Conservation (phyloP, 2,797 vertebrate genomes). For the Macropodus opercularis region DNA sequence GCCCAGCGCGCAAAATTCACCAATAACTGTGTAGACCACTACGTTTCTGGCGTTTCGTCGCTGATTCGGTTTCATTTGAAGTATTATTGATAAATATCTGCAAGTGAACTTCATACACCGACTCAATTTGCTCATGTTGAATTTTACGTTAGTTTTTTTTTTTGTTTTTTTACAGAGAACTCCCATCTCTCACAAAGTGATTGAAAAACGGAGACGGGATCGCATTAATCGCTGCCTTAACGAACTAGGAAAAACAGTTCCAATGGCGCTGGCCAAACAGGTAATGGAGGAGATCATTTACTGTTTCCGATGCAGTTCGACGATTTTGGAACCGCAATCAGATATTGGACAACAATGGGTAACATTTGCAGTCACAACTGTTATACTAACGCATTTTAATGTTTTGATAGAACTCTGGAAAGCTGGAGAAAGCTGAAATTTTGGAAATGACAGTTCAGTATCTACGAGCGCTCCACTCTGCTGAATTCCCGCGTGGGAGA, state of each 20-base stretch:
- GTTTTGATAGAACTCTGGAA: slow-evolving; percentile 89
- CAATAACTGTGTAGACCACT: neutral
- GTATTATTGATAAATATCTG: rapidly evolving
- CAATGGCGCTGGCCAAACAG: slow-evolving; percentile 96
- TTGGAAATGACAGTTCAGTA: slow-evolving; percentile 99
- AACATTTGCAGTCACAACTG: neutral
- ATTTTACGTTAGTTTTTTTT: slow-evolving; percentile 27
- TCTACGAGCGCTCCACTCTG: slow-evolving; percentile 92
- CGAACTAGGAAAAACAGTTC: slow-evolving; percentile 93
- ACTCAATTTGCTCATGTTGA: slow-evolving; percentile 9
- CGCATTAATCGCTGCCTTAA: slow-evolving; percentile 94
- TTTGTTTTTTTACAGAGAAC: slow-evolving; percentile 84
- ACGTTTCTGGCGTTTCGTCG: too few species aligned
- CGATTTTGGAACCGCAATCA: too few species aligned
- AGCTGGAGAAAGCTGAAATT: slow-evolving; percentile 98
- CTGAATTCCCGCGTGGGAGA: slow-evolving; percentile 93
- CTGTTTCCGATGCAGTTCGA: too few species aligned
- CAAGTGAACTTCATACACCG: neutral
- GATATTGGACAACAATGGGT: too few species aligned
- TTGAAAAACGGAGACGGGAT: slow-evolving; percentile 93
- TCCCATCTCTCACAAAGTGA: slow-evolving; percentile 96
- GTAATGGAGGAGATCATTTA: slow-evolving; percentile 72
- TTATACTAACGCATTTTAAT: neutral
- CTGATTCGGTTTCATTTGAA: too few species aligned
- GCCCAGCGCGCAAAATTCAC: slow-evolving; percentile 41